Evolutionary conservation across 2,888 invertebrate species (phyloP).

Genomic region (Pachymerium ferrugineum): DNA sequence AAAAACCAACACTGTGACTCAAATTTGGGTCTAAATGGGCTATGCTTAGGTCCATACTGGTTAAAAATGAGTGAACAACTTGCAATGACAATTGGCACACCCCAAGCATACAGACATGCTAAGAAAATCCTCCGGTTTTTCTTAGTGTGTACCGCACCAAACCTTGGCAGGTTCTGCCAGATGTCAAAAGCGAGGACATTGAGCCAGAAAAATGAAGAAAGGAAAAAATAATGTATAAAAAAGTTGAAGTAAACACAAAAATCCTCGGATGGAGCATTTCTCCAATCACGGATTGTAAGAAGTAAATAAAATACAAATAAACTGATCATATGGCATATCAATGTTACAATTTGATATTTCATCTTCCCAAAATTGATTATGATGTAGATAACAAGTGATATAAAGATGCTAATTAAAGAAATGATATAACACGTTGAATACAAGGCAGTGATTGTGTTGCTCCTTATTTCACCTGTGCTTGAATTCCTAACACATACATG

Average conservation of each 20-base stretch:
- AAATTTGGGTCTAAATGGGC: not conserved
- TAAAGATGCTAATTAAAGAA: not conserved
- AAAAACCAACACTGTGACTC: not conserved
- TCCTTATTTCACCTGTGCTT: not conserved
- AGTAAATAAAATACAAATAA: not conserved
- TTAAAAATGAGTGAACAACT: not conserved
- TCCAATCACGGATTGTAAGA: not conserved
- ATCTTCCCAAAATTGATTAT: not conserved
- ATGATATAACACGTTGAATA: not conserved
- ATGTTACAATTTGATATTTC: not conserved
- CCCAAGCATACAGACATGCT: not conserved
- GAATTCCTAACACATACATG: not conserved
- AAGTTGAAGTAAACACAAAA: not conserved
- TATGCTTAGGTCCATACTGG: not conserved
- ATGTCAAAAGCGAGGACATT: conserved; percentile 1
- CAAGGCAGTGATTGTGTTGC: not conserved
- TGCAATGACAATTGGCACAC: not conserved
- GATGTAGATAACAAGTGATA: not conserved
- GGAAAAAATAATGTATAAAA: not conserved
- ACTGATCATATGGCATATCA: not conserved
- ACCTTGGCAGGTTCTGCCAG: not conserved
- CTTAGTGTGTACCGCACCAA: no score
- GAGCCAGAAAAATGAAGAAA: not conserved
- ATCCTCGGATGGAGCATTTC: not conserved
- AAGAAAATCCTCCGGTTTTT: not conserved